Base-by-base conservation (phyloP, 2,888 invertebrate species). In the Zaprionus bogoriensis region DNA sequence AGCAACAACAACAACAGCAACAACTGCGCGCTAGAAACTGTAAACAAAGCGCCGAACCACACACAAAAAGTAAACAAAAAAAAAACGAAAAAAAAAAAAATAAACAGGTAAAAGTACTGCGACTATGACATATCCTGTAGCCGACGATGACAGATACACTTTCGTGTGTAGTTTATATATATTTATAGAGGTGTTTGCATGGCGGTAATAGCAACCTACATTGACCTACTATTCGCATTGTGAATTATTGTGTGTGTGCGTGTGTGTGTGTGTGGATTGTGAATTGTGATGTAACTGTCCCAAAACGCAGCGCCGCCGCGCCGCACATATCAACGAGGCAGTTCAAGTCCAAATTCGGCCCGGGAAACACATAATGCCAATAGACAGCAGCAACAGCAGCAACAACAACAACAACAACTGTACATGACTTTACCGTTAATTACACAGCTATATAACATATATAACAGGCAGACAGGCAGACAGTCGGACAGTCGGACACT, bases 261-360 rank as follows among this genome's bases (percentile, higher is more conserved):
- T 70, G 57, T 61, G 44, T 9, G 19, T 39, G 41, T 41, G 41
- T 72, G 66, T 27, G 68, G 42, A 25, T 64, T 60, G 68, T 69
- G 71, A 51, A 65, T 76, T 81, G 73, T 82, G 82, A 87, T 82
- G 82, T 82, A 82, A 82, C 85, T 87, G 87, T 84, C 82, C 87
- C 84, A 86, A 81, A 81, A 86, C 78, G 70, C 85, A 67, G 73
- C 81, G 27, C 23, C 23, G 23, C 23, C 38, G n/a, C 20, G 7
- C 17, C 38, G 78, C 69, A 85, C 87, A 82, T 82, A 87, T 78
- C 87, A 82, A 82, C 87, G 85, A 82, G 82, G 67, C 85, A 76
- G 85, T 82, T 82, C 87, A 84, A 82, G 87, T 87, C 85, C 82
- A 85, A 84, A 87, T 81, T 77, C 65, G 65, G 73, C 50, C 59